Evolutionary conservation across 2,888 invertebrate species (phyloP).

Genomic region (Oeneis ivallda): DNA sequence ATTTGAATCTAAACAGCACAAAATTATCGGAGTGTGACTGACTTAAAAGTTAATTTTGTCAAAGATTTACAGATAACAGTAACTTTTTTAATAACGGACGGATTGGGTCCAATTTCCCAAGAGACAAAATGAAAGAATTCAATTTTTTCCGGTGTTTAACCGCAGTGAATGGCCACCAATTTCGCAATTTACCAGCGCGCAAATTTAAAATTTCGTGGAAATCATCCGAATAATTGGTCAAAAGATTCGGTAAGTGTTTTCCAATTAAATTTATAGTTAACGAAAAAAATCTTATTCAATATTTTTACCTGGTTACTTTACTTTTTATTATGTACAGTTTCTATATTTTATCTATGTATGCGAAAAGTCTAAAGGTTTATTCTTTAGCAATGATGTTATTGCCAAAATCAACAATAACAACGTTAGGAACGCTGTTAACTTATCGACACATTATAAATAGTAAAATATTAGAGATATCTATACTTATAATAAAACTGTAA

Average conservation of each 20-base stretch:
- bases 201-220: conserved; percentile 32
- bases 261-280: conserved; percentile 8
- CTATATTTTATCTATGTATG: too few relatives aligned
- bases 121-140: conserved; percentile 20
- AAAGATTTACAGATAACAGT: neutral
- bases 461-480: too few relatives aligned
- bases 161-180: conserved; percentile 24
- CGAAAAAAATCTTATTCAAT: neutral
- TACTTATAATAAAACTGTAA: too few relatives aligned
- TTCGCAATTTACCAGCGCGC: conserved; percentile 28
- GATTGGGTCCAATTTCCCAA: conserved; percentile 19
- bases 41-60: neutral
- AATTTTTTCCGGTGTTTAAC: conserved; percentile 30
- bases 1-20: neutral
- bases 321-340: too few relatives aligned
- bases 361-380: too few relatives aligned
- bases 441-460: too few relatives aligned
- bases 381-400: too few relatives aligned
- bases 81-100: conserved; percentile 5
- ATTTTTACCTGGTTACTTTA: neutral
- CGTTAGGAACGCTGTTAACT: too few relatives aligned
- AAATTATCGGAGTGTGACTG: neutral
- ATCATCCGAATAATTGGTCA: conserved; percentile 24
- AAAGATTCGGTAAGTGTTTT: conserved; percentile 13
- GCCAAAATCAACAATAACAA: too few relatives aligned